A percentile compares a stretch with the other conserved stretches of the same genome.
Evolutionary conservation across 2,113 vertebrate genomes (phyloP).

Genomic region (Sisor rabdophorus): DNA sequence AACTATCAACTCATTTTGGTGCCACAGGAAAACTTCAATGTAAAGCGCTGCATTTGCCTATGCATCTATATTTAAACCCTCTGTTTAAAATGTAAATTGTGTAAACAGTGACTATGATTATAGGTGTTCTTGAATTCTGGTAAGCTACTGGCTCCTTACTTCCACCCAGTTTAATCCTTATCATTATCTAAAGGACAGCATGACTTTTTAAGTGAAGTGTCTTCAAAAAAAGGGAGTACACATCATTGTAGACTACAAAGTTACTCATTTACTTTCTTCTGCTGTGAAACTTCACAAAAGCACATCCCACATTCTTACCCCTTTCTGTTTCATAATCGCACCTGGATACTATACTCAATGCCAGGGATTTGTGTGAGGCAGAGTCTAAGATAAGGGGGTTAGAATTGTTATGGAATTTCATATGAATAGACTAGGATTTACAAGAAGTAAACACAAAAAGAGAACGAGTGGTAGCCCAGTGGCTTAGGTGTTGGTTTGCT

Average conservation of each 20-base stretch:
- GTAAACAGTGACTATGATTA: background rate
- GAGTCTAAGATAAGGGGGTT: no score
- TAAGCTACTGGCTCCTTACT: background rate
- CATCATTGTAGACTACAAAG: background rate
- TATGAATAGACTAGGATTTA: no score
- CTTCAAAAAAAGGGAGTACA: background rate
- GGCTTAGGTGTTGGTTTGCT: no score
- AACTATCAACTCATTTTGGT: no score
- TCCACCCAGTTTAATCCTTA: background rate
- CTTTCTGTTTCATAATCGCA: background rate
- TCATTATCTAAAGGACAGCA: background rate
- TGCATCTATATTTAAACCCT: background rate
- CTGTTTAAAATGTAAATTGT: background rate
- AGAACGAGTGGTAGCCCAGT: no score
- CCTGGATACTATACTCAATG: background rate
- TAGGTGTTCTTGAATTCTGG: background rate
- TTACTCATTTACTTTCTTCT: background rate
- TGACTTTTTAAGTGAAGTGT: background rate
- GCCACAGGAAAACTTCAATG: background rate
- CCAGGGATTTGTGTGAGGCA: no score
- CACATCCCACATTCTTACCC: background rate
- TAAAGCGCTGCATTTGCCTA: background rate
- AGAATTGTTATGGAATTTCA: no score
- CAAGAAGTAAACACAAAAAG: no score
- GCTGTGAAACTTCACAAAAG: background rate